phyloP scores from a whole-genome alignment of 64 coral and sea anemone species.

The Stichodactyla helianthus region DNA sequence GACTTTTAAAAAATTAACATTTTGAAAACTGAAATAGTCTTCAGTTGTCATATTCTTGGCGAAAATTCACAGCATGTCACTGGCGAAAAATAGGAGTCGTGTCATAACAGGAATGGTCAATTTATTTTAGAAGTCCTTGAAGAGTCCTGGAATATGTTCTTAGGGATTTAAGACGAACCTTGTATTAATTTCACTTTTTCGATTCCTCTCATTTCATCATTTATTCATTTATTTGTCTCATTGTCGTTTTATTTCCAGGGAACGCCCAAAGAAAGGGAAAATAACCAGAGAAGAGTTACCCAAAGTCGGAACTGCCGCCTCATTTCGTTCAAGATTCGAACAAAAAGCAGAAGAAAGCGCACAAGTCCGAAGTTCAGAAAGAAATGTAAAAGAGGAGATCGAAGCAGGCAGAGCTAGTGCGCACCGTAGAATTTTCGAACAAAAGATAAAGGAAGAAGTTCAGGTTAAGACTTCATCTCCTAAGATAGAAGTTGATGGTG shows the following conservation, averaged over 20 bases:
- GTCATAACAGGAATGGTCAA: no score
- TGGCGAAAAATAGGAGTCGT: no score
- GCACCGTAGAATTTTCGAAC: conserved; percentile 43
- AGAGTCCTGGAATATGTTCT: no score
- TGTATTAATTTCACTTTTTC: background rate
- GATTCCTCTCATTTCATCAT: background rate
- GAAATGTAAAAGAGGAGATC: conserved; percentile 7
- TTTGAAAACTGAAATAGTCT: no score
- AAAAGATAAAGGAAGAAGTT: conserved; percentile 15
- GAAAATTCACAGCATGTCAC: no score
- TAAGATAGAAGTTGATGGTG: conserved; percentile 46
- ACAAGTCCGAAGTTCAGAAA: conserved; percentile 12
- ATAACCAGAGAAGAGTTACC: conserved; percentile 27
- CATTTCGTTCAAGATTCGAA: conserved; percentile 44
- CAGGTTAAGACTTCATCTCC: conserved; percentile 22
- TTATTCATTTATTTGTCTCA: background rate
- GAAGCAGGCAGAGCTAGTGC: conserved; percentile 30
- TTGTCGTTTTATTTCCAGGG: conserved; percentile 4
- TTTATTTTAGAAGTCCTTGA: no score
- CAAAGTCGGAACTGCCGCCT: conserved; percentile 26
- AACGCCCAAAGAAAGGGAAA: conserved; percentile 25
- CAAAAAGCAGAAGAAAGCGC: conserved; percentile 46
- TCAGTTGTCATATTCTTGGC: no score
- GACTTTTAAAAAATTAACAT: no score
- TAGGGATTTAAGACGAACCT: no score